Evolutionary conservation across 2,797 vertebrate species (phyloP).

Genomic region (Morus bassanus): DNA sequence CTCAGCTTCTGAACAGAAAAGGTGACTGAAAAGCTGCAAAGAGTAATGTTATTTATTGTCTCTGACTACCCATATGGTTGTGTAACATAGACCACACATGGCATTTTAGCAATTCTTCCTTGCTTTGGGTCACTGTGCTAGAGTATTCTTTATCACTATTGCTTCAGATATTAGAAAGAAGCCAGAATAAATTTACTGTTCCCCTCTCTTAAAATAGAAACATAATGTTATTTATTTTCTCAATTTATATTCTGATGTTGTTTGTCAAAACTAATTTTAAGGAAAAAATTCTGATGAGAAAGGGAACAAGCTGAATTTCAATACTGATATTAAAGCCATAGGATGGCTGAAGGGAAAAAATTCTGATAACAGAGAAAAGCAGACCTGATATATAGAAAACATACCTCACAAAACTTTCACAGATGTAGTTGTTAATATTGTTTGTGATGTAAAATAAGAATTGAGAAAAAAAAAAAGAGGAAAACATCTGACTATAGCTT

Average conservation of each 20-base stretch:
- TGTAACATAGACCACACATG: neutral
- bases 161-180: neutral
- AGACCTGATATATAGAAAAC: neutral
- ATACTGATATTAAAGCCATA: neutral
- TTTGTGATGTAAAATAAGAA: neutral
- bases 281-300: neutral
- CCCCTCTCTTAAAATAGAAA: neutral
- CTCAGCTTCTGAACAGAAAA: neutral
- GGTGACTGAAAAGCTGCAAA: neutral
- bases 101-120: neutral
- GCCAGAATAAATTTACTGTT: neutral
- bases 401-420: neutral
- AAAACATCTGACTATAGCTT: neutral
- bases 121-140: neutral
- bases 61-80: neutral
- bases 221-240: neutral
- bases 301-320: neutral
- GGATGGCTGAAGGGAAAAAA: neutral
- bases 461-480: neutral
- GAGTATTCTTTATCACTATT: neutral
- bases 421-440: neutral
- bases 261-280: neutral
- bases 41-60: neutral
- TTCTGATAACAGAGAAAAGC: neutral
- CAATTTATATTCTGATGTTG: neutral